Evolutionary conservation across 2,888 invertebrate genomes (phyloP).

Genomic region (Arctia plantaginis): DNA sequence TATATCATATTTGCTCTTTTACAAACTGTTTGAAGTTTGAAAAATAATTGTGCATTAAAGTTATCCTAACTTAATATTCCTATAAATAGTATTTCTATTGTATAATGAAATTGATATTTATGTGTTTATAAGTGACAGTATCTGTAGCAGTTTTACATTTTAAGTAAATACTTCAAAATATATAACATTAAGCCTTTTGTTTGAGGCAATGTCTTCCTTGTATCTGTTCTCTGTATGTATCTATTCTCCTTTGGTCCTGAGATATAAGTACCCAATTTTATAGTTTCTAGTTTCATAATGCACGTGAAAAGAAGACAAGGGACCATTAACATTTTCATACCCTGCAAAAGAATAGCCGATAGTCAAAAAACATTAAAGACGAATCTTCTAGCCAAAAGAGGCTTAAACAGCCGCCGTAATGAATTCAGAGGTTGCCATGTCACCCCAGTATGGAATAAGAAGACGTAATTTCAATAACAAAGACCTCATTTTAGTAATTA

Average conservation of each 20-base stretch:
- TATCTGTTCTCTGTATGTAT: no score
- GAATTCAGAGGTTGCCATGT: background rate
- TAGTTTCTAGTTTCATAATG: background rate
- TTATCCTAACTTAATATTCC: no score
- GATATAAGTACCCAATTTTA: background rate
- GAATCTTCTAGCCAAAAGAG: background rate
- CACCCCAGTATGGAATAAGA: background rate
- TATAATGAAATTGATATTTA: no score
- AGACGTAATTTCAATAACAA: slow-evolving; percentile 4
- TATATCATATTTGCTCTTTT: no score
- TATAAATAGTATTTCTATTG: no score
- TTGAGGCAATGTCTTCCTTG: background rate
- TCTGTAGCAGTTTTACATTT: no score
- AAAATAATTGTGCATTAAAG: no score
- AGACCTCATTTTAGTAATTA: slow-evolving; percentile 12
- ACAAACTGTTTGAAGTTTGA: no score
- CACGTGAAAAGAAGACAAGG: background rate
- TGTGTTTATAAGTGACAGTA: no score
- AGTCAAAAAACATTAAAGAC: background rate
- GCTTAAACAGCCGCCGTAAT: background rate
- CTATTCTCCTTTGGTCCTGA: background rate
- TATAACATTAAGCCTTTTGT: background rate
- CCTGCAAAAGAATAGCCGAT: background rate
- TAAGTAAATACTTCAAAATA: background rate
- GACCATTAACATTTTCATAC: background rate